Conservation (phyloP, 2,888 invertebrate species). For the Adelphocoris suturalis region DNA sequence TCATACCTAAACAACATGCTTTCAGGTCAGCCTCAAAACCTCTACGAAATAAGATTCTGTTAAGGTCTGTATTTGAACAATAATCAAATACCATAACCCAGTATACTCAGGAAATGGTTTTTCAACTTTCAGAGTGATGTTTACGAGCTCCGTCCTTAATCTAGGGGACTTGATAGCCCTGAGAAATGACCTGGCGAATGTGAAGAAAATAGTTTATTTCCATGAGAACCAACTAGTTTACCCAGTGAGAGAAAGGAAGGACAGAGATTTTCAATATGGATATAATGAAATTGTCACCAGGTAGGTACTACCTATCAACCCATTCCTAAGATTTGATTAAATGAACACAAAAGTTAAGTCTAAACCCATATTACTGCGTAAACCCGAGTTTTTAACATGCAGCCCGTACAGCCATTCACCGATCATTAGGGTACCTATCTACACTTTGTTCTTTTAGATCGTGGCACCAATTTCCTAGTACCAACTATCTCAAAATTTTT, state of each 20-base stretch:
- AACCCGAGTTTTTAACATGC: too few relatives aligned
- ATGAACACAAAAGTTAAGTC: too few relatives aligned
- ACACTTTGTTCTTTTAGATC: too few relatives aligned
- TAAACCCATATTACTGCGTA: too few relatives aligned
- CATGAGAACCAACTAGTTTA: constrained; percentile 89
- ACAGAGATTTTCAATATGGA: constrained; percentile 87
- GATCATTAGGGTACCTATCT: too few relatives aligned
- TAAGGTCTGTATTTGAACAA: too few relatives aligned
- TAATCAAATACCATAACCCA: too few relatives aligned
- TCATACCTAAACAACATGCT: constrained; percentile 80
- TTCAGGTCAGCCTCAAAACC: constrained; percentile 53
- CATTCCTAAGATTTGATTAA: too few relatives aligned
- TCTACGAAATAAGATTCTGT: too few relatives aligned
- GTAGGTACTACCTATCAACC: constrained; percentile 78
- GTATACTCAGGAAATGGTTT: background rate
- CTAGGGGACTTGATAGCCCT: constrained; percentile 85
- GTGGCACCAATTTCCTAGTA: too few relatives aligned
- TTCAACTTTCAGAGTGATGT: constrained; percentile 80
- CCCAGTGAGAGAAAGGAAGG: constrained; percentile 83
- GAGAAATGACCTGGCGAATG: constrained; percentile 82
- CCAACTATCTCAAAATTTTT: too few relatives aligned
- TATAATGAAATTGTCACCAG: constrained; percentile 87
- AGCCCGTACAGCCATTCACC: too few relatives aligned
- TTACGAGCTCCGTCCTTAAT: constrained; percentile 86
- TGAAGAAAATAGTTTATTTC: constrained; percentile 86